Evolutionary conservation across 2,888 invertebrate genomes (phyloP), one percentile per base, ranked within the genome.

Genomic region (Agonopterix arenella): DNA sequence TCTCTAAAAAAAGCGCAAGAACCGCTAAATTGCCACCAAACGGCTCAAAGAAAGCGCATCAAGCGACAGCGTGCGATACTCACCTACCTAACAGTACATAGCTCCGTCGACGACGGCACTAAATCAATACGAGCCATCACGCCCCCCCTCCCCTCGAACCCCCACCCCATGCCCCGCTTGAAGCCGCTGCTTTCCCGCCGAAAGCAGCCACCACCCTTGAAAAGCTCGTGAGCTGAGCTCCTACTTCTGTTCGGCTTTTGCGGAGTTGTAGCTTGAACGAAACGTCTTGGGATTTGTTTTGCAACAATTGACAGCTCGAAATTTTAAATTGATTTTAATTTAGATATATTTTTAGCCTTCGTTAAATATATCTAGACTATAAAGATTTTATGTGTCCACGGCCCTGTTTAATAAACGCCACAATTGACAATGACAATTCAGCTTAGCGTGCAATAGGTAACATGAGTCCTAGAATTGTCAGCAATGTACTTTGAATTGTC

Each of bases 51-150:
- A 85, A 88, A 89, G 86, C 89, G 88, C 86, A 85, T 86, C 80
- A 84, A 85, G 84, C 85, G 84, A 82, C 80, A 78, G 68, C 69
- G 69, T 63, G 68, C 78, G 74, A 76, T 81, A 80, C 74, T 73
- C 75, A 75, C 79, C 80, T 81, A 81, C 71, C 77, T 80, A 81
- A 68, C 75, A 79, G 80, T 84, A 86, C 84, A 84, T 85, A 85
- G 85, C 84, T 76, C 69, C 84, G 84, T 82, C 89, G 89, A 88
- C 89, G 89, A 89, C 88, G 89, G 90, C 90, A 90, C 89, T 90
- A 90, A 90, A 90, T 90, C 90, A 90, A 90, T 90, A 90, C 90
- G 85, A 84, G 83, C 88, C 89, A 88, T 89, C 89, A 86, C 83
- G 72, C 82, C 80, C 79, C 74, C 71, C 59, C 68, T 68, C 61